These are phyloP conservation scores for Temnothorax curvispinosus DNA, from an alignment of 1,140 invertebrate species.

Conservation along the genomic window DNA sequence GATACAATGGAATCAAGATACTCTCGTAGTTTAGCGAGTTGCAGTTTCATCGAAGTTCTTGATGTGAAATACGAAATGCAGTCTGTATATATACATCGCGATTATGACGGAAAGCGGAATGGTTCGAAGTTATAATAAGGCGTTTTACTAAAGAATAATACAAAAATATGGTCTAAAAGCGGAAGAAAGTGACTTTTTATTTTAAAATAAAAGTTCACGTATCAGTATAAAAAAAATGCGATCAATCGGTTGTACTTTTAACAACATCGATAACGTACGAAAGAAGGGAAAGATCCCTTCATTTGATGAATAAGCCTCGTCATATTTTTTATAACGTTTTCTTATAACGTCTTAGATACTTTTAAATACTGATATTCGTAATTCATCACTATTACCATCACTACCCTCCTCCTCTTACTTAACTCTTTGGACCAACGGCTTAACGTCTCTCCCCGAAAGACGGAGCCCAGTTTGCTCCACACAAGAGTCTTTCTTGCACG, in stretches of 20 bases:
- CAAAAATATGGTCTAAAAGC: not conserved
- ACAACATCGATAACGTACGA: not conserved
- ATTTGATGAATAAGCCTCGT: not conserved
- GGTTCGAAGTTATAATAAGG: constrained; percentile 20
- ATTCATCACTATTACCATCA: no score
- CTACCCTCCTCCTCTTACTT: no score
- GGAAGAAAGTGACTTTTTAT: not conserved
- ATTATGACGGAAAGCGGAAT: constrained; percentile 3
- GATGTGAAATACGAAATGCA: constrained; percentile 42
- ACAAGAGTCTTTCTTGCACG: no score
- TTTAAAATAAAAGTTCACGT: not conserved
- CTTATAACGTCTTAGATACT: no score
- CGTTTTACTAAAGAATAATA: not conserved
- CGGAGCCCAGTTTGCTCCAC: no score
- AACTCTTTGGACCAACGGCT: no score
- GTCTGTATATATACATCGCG: constrained; percentile 10
- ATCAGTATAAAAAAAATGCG: not conserved
- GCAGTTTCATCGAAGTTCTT: constrained; percentile 19
- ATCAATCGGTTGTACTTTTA: not conserved
- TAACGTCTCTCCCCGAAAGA: no score
- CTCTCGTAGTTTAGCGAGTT: constrained; percentile 29
- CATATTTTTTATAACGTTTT: no score
- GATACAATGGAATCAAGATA: constrained; percentile 29
- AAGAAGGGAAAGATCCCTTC: not conserved
- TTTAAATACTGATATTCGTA: no score